Percentiles rank a stretch among this genome's conserved stretches.
Conservation (phyloP, 2,888 invertebrate species). For the Cryptocephalus primarius region DNA sequence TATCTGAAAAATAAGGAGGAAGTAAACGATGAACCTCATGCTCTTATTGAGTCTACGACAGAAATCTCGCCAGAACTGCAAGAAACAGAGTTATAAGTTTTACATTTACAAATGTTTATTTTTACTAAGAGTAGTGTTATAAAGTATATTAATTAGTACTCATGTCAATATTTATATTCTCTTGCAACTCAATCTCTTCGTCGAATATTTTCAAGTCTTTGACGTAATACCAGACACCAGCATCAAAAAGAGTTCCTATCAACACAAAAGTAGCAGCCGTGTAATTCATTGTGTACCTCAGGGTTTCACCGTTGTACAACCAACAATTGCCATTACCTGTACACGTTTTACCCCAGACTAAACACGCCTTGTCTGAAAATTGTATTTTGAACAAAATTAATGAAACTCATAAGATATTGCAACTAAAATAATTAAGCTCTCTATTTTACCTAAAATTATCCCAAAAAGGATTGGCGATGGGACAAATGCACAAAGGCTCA, state of each 20-base stretch:
- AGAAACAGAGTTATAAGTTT: too few species aligned
- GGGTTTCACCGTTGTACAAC: conserved; percentile 56
- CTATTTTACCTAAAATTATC: conserved; percentile 49
- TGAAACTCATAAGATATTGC: not conserved
- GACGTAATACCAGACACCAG: conserved; percentile 57
- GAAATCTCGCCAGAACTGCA: too few species aligned
- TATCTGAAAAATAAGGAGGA: too few species aligned
- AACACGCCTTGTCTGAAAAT: conserved; percentile 48
- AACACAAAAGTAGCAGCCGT: conserved; percentile 54
- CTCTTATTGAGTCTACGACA: too few species aligned
- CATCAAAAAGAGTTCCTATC: conserved; percentile 53
- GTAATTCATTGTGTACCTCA: conserved; percentile 53
- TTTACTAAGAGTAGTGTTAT: too few species aligned
- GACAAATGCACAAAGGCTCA: conserved; percentile 61
- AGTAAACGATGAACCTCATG: too few species aligned
- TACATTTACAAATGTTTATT: too few species aligned
- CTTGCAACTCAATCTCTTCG: conserved; percentile 44
- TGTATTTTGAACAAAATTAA: conserved; percentile 2
- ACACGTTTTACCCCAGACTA: conserved; percentile 66
- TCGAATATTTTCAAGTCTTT: conserved; percentile 60
- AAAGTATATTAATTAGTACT: too few species aligned
- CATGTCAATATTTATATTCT: conserved; percentile 2
- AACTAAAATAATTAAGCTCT: conserved; percentile 4
- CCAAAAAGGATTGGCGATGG: conserved; percentile 71
- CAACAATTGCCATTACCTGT: conserved; percentile 61